phyloP scores from a whole-genome alignment of 2,888 invertebrate species.

The Linyphia triangularis region DNA sequence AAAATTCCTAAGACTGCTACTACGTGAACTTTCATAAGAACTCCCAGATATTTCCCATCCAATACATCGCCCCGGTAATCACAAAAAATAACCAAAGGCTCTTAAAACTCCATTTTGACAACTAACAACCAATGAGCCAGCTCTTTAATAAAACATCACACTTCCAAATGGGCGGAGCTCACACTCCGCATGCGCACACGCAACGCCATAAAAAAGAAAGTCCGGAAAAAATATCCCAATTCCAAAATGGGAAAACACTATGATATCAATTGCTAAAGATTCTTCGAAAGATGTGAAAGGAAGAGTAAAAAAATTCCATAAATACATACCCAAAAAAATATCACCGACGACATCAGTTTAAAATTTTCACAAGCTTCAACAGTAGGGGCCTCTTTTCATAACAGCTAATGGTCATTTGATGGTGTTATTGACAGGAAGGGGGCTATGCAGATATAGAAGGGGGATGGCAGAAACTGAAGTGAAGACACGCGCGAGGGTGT shows the following conservation, averaged over 20 bases:
- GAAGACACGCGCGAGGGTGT: slow-evolving; percentile 5
- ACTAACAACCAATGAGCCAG: slow-evolving; percentile 44
- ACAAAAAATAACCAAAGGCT: slow-evolving; percentile 17
- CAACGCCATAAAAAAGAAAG: slow-evolving; percentile 1
- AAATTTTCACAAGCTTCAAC: slow-evolving; percentile 57
- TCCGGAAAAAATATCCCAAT: background rate
- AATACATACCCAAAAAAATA: slow-evolving; percentile 50
- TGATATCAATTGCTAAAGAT: slow-evolving; percentile 34
- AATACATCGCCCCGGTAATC: background rate
- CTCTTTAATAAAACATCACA: slow-evolving; percentile 73
- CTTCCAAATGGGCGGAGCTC: slow-evolving; percentile 27
- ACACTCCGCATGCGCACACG: slow-evolving; percentile 7
- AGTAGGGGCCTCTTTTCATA: slow-evolving; percentile 56
- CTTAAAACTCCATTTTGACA: slow-evolving; percentile 66
- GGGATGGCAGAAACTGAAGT: background rate
- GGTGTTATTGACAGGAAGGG: slow-evolving; percentile 67
- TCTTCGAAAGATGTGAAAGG: background rate
- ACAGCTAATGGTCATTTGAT: slow-evolving; percentile 74
- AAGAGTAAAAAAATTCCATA: slow-evolving; percentile 7
- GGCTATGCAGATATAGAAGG: slow-evolving; percentile 62
- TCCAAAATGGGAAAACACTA: slow-evolving; percentile 59
- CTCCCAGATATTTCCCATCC: background rate
- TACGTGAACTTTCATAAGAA: background rate
- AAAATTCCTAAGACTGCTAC: background rate
- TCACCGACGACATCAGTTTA: slow-evolving; percentile 58